Conservation (phyloP, 2,113 vertebrate species). For the Tragelaphus scriptus region DNA sequence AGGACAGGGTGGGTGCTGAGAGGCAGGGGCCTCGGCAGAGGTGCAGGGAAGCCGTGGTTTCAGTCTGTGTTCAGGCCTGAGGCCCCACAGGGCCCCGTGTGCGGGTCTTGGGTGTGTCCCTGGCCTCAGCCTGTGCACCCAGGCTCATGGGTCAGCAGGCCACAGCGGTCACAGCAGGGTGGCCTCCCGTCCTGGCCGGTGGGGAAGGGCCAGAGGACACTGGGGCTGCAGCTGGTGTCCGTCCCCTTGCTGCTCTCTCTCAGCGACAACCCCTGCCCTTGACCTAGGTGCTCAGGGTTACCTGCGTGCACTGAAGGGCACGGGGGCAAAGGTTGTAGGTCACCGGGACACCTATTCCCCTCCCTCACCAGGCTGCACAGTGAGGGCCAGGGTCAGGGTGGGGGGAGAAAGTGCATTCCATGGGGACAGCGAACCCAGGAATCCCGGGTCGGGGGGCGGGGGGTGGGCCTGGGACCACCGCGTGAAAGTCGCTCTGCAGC, state of each 20-base stretch:
- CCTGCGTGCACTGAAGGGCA: no score
- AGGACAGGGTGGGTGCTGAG: background rate
- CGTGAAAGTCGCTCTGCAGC: background rate
- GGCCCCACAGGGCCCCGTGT: accelerated
- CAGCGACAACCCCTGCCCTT: background rate
- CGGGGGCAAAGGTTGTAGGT: background rate
- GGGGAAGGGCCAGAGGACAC: background rate
- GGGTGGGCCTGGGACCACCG: background rate
- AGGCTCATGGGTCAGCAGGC: background rate
- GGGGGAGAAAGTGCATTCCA: no score
- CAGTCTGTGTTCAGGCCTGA: background rate
- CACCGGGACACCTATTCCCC: background rate
- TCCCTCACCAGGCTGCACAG: background rate
- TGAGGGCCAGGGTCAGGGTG: background rate
- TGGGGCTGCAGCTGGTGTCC: accelerated
- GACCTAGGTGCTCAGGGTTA: accelerated
- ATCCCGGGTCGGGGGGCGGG: accelerated
- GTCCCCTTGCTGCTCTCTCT: background rate
- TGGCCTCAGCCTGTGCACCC: background rate
- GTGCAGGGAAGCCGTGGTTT: background rate
- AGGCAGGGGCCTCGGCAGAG: background rate
- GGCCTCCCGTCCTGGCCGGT: background rate
- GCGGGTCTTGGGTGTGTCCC: background rate
- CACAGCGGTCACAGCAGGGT: background rate
- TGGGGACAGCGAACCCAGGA: background rate